Evolutionary conservation across 2,113 vertebrate species (phyloP).

Genomic region (Grantiella picta): DNA sequence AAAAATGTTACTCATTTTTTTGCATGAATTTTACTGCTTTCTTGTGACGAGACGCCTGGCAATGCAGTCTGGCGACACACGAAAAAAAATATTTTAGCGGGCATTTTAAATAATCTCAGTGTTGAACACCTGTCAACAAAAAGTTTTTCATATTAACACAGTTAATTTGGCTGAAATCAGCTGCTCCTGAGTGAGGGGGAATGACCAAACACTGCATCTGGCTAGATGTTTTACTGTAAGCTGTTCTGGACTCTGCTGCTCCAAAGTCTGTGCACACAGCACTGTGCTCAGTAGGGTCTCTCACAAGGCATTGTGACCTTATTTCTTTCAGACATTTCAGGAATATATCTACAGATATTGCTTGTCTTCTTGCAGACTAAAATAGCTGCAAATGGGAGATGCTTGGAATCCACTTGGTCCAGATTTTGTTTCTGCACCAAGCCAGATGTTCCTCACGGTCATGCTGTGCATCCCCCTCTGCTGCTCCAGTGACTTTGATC

Average conservation of each 20-base stretch:
- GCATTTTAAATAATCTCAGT: neutral
- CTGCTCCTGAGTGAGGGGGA: neutral
- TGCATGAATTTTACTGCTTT: neutral
- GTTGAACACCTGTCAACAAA: constrained; percentile 23
- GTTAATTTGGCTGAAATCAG: neutral
- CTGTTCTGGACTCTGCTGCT: neutral
- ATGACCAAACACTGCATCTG: neutral
- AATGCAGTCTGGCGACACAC: neutral
- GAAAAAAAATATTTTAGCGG: neutral
- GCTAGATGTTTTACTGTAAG: neutral
- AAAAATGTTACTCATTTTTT: neutral
- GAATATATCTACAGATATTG: neutral
- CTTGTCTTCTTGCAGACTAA: neutral
- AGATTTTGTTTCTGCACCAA: neutral
- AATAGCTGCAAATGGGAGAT: neutral
- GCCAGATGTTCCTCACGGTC: neutral
- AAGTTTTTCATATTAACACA: neutral
- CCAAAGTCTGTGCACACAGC: neutral
- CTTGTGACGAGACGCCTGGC: neutral
- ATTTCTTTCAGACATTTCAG: neutral
- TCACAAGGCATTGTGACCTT: neutral
- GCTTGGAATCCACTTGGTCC: neutral
- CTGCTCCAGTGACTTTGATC: neutral
- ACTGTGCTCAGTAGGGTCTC: neutral
- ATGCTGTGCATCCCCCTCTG: neutral